A percentile compares a stretch with the other conserved stretches of the same genome.
These are phyloP conservation scores for Cynopterus sphinx DNA, from an alignment of 2,797 vertebrate genomes.

Conservation along the genomic window DNA sequence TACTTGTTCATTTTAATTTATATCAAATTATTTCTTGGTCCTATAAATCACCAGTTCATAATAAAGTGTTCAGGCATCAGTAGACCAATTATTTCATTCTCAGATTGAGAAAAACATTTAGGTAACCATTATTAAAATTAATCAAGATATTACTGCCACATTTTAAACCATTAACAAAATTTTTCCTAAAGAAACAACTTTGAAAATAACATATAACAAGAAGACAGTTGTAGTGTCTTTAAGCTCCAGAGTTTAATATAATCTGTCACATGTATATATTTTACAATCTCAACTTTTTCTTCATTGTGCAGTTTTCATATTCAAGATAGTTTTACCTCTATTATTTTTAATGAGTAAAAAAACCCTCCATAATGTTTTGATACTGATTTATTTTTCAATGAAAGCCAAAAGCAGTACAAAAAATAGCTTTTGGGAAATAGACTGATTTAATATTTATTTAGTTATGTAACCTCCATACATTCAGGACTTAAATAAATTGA, in stretches of 20 bases:
- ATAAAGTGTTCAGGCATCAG: neutral
- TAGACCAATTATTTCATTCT: slow-evolving; percentile 31
- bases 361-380: neutral
- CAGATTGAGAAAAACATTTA: slow-evolving; percentile 13
- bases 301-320: slow-evolving; percentile 27
- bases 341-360: slow-evolving; percentile 29
- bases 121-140: slow-evolving; percentile 46
- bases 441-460: slow-evolving; percentile 26
- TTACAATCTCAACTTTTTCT: slow-evolving; percentile 48
- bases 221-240: neutral
- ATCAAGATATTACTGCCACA: neutral
- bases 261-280: neutral
- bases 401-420: neutral
- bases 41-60: slow-evolving; percentile 14
- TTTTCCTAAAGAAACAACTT: slow-evolving; percentile 11
- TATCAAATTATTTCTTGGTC: neutral
- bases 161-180: neutral
- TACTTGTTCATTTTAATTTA: slow-evolving; percentile 52
- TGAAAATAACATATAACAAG: slow-evolving; percentile 26
- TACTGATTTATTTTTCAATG: slow-evolving; percentile 31
- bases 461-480: neutral
- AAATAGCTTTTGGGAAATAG: neutral
- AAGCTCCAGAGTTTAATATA: slow-evolving; percentile 4
- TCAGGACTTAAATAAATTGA: slow-evolving; percentile 13
- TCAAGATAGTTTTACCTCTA: slow-evolving; percentile 26